These are phyloP conservation scores for Rhodeus uyekii DNA, from an alignment of 2,797 vertebrate genomes.

Conservation along the genomic window DNA sequence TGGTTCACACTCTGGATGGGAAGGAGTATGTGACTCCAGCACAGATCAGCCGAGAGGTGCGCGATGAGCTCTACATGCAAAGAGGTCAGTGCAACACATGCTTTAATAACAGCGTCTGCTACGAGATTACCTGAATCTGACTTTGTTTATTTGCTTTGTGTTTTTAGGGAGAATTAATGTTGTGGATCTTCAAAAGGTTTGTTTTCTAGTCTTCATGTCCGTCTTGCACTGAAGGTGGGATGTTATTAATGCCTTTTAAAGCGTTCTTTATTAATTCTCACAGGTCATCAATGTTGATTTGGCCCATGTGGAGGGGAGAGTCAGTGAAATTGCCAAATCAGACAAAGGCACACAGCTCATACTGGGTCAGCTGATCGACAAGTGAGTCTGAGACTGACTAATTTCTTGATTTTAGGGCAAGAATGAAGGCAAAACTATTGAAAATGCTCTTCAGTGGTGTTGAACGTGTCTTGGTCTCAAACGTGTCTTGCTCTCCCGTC, in stretches of 20 bases:
- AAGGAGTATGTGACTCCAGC: slow-evolving; percentile 95
- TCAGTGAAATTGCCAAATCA: slow-evolving; percentile 85
- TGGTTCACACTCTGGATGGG: slow-evolving; percentile 94
- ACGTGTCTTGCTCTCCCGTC: no score
- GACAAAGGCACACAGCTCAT: slow-evolving; percentile 86
- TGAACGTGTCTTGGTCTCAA: not conserved
- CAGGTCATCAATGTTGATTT: slow-evolving; percentile 94
- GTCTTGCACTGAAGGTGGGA: not conserved
- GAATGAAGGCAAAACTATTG: not conserved
- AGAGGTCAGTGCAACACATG: slow-evolving; percentile 78
- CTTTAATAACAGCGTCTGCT: not conserved
- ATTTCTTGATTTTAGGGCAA: not conserved
- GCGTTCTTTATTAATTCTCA: slow-evolving; percentile 28
- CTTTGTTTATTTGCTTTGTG: slow-evolving; percentile 14
- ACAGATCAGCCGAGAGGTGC: slow-evolving; percentile 90
- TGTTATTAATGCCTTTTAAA: not conserved
- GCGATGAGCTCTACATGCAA: slow-evolving; percentile 87
- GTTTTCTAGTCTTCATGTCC: slow-evolving; percentile 21
- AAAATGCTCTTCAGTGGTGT: not conserved
- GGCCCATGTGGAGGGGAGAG: slow-evolving; percentile 90
- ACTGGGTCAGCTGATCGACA: slow-evolving; percentile 91
- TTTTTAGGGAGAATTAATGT: slow-evolving; percentile 90
- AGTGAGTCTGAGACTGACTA: slow-evolving; percentile 74
- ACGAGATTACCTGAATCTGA: not conserved
- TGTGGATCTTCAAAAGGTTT: slow-evolving; percentile 94